Evolutionary conservation across 2,797 vertebrate species (phyloP).

Genomic region (Platyrinchus mystaceus): DNA sequence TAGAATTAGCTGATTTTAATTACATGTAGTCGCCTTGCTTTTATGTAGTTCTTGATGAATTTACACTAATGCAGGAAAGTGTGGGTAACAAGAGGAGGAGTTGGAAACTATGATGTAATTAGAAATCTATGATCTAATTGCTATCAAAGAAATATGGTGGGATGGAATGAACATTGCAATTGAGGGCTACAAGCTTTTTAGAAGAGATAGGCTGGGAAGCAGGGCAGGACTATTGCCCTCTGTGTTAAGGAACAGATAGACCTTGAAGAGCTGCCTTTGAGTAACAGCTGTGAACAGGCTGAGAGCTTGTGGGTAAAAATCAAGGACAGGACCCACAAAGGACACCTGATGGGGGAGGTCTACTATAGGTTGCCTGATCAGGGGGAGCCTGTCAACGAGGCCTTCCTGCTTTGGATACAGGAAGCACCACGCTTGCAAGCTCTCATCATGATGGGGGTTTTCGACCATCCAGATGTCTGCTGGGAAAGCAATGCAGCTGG

Average conservation of each 20-base stretch:
- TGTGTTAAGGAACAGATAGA: too few species aligned
- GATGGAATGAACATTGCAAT: background rate
- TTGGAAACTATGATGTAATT: background rate
- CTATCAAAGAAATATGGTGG: background rate
- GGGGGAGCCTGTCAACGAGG: background rate
- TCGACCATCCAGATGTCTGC: background rate
- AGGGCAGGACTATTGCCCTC: background rate
- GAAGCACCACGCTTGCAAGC: rapidly evolving
- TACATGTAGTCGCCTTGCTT: background rate
- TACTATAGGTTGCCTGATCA: background rate
- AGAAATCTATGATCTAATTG: background rate
- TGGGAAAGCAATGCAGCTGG: background rate
- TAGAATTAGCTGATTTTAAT: background rate
- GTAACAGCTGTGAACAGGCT: background rate
- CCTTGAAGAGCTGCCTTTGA: background rate
- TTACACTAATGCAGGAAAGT: background rate
- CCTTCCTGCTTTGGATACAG: background rate
- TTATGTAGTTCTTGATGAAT: background rate
- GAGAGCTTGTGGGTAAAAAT: background rate
- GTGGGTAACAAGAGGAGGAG: background rate
- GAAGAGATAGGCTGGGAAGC: background rate
- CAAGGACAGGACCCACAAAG: background rate
- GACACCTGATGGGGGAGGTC: background rate
- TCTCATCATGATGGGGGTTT: background rate
- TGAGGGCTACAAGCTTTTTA: background rate